phyloP scores from a whole-genome alignment of 2,113 vertebrate species.

The Gorsachius goisagi region DNA sequence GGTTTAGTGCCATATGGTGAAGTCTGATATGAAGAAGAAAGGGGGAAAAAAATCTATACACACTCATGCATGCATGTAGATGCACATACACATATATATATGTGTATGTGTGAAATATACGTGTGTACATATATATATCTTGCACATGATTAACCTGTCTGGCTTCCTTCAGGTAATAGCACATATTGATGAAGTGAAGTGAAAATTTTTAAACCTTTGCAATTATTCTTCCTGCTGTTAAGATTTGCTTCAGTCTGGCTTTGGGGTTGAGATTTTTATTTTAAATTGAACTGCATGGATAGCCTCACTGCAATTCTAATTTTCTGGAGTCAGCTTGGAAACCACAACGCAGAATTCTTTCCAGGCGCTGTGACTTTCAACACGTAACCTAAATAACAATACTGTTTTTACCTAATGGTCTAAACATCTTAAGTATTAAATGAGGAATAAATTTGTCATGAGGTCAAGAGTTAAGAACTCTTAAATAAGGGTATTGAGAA shows the following conservation, averaged over 20 bases:
- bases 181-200: background rate
- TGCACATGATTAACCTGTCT: background rate
- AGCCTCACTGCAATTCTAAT: constrained; percentile 42
- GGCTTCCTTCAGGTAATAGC: background rate
- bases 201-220: background rate
- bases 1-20: background rate
- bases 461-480: constrained; percentile 48
- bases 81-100: background rate
- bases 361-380: constrained; percentile 43
- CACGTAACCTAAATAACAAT: constrained; percentile 59
- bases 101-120: background rate
- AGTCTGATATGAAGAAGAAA: constrained; percentile 25
- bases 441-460: background rate
- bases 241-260: background rate
- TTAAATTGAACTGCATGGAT: background rate
- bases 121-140: background rate
- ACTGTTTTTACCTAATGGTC: constrained; percentile 37
- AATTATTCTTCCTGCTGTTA: background rate
- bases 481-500: background rate
- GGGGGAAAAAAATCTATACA: background rate
- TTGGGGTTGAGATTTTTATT: background rate
- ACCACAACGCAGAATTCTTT: constrained; percentile 61
- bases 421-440: constrained; percentile 61
- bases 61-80: background rate
- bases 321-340: constrained; percentile 61